Percentiles rank a stretch among this genome's conserved stretches.
phyloP scores from a whole-genome alignment of 2,113 vertebrate species.

The Hassar affinis region DNA sequence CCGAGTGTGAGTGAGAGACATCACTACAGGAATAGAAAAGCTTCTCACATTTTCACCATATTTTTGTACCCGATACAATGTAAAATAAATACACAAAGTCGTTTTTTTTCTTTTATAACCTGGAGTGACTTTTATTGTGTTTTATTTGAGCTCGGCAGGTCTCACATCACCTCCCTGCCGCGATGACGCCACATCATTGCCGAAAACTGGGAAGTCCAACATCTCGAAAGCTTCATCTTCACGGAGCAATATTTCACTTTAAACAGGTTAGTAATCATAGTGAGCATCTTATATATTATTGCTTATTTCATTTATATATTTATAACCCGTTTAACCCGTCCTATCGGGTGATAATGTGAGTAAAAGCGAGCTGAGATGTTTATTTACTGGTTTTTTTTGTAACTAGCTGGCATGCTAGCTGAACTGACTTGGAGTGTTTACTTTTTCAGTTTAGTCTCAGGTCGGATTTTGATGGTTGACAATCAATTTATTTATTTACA shows the following conservation, averaged over 20 bases:
- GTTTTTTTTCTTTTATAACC: too few relatives aligned
- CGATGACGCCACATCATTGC: slow-evolving; percentile 17
- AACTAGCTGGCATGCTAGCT: not conserved
- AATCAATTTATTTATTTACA: too few relatives aligned
- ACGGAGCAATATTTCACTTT: not conserved
- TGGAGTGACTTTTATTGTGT: not conserved
- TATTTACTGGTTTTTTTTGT: not conserved
- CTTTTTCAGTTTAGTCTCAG: not conserved
- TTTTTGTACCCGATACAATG: too few relatives aligned
- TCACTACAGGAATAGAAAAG: too few relatives aligned
- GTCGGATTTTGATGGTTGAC: not conserved
- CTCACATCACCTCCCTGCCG: not conserved
- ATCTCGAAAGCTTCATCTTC: slow-evolving; percentile 2
- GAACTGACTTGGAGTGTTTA: not conserved
- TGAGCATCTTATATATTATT: not conserved
- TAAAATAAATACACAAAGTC: too few relatives aligned
- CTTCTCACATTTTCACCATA: too few relatives aligned
- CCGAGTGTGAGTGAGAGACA: too few relatives aligned
- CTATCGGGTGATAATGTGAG: not conserved
- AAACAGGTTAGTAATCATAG: not conserved
- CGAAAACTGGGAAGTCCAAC: slow-evolving; percentile 19
- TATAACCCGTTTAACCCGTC: not conserved
- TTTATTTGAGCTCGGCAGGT: not conserved
- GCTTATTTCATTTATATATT: not conserved
- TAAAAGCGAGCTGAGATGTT: not conserved